phyloP scores from a whole-genome alignment of 2,113 vertebrate species.

The Hystrix cristata region DNA sequence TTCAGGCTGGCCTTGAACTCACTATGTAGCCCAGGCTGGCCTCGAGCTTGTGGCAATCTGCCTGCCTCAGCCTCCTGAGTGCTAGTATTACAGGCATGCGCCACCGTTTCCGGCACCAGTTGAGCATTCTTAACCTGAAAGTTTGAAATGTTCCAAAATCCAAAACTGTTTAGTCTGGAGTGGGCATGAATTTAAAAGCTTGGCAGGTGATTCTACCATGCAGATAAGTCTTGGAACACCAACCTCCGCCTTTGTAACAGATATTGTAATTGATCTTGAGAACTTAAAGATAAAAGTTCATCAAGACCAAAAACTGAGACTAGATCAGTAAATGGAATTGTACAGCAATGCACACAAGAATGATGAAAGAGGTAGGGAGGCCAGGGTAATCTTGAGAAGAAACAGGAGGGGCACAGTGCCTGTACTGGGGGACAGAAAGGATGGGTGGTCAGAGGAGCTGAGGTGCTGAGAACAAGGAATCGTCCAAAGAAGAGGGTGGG shows the following conservation, averaged over 20 bases:
- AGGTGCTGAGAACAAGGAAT: not conserved
- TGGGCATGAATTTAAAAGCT: not conserved
- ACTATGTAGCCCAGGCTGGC: not conserved
- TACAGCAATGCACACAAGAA: not conserved
- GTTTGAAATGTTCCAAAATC: not conserved
- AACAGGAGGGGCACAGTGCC: not conserved
- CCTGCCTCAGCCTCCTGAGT: not conserved
- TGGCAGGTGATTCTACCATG: not conserved
- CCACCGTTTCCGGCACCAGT: not conserved
- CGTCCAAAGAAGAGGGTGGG: not conserved
- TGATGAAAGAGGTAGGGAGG: not conserved
- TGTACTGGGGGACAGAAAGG: not conserved
- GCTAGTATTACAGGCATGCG: not conserved
- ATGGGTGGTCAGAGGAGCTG: not conserved
- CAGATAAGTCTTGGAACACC: not conserved
- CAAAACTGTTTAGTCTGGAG: not conserved
- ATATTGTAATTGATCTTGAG: not conserved
- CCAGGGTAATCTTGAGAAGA: not conserved
- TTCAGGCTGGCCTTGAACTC: not conserved
- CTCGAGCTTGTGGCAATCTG: not conserved
- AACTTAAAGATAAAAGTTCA: not conserved
- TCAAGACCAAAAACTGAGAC: not conserved
- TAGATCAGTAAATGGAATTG: not conserved
- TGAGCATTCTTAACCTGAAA: not conserved
- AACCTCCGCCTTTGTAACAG: not conserved